A percentile compares a stretch with the other conserved stretches of the same genome.
Evolutionary conservation across 2,113 vertebrate genomes (phyloP).

Genomic region (Glaucomys volans): DNA sequence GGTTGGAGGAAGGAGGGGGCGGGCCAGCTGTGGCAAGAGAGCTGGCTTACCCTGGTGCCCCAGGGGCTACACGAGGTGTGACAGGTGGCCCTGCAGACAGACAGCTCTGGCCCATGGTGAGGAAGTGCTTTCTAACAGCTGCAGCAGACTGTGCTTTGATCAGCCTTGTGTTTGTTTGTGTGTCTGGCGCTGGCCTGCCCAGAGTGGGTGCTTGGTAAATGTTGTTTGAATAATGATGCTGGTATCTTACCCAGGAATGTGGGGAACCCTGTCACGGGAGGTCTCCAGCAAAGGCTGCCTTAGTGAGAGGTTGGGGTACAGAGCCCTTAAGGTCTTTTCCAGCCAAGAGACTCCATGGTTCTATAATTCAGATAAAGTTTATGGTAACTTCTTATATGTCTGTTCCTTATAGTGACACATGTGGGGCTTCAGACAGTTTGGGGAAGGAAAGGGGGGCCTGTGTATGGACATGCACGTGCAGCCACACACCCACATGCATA

Average conservation of each 20-base stretch:
- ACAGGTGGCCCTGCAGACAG: constrained; percentile 41
- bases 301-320: background rate
- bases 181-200: background rate
- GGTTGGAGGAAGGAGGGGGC: background rate
- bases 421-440: background rate
- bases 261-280: background rate
- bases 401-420: background rate
- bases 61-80: background rate
- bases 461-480: background rate
- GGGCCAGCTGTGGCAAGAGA: background rate
- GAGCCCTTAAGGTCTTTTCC: background rate
- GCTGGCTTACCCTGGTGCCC: background rate
- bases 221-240: background rate
- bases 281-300: background rate
- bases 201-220: background rate
- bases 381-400: background rate
- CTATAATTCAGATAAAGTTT: background rate
- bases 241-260: background rate
- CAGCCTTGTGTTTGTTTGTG: constrained; percentile 10
- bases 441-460: background rate
- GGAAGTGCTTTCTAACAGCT: constrained; percentile 53
- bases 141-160: constrained; percentile 22
- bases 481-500: background rate
- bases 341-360: background rate
- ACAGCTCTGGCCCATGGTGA: background rate